phyloP scores from a whole-genome alignment of 2,797 vertebrate genomes.

The Chelon labrosus region DNA sequence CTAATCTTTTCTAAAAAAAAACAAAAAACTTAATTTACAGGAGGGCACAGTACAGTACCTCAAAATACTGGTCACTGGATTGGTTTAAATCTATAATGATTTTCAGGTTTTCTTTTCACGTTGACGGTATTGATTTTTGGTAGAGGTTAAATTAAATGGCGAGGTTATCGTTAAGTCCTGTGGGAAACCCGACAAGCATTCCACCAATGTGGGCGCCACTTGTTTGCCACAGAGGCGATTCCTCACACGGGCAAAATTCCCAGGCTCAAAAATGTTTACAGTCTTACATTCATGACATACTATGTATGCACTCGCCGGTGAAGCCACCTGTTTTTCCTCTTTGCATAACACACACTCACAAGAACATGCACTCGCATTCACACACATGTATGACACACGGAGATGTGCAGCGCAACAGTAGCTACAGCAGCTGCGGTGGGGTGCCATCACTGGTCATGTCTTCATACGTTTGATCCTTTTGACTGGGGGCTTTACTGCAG shows the following conservation, averaged over 20 bases:
- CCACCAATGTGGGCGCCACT: constrained; percentile 49
- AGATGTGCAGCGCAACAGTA: constrained; percentile 58
- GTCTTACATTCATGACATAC: constrained; percentile 36
- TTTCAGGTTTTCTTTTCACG: not conserved
- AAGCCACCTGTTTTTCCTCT: constrained; percentile 64
- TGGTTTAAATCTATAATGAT: not conserved
- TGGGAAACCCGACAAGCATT: constrained; percentile 68
- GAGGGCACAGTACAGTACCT: no score
- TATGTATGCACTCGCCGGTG: constrained; percentile 35
- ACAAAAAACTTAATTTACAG: not conserved
- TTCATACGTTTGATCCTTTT: constrained; percentile 84
- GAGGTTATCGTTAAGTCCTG: constrained; percentile 27
- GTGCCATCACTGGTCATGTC: constrained; percentile 77
- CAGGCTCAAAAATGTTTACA: constrained; percentile 45
- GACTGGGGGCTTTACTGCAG: constrained; percentile 72
- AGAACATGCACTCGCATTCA: constrained; percentile 20
- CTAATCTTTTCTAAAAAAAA: not conserved
- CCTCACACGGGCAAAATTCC: constrained; percentile 25
- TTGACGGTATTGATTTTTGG: not conserved
- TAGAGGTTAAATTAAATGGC: constrained; percentile 4
- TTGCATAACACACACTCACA: constrained; percentile 20
- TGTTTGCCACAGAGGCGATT: constrained; percentile 27
- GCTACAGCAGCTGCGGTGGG: constrained; percentile 74
- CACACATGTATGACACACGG: constrained; percentile 30
- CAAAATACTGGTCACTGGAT: not conserved